Percentiles rank a stretch among this genome's conserved stretches.
phyloP scores from a whole-genome alignment of 2,113 vertebrate species.

The Forbesichthys papilliferus region DNA sequence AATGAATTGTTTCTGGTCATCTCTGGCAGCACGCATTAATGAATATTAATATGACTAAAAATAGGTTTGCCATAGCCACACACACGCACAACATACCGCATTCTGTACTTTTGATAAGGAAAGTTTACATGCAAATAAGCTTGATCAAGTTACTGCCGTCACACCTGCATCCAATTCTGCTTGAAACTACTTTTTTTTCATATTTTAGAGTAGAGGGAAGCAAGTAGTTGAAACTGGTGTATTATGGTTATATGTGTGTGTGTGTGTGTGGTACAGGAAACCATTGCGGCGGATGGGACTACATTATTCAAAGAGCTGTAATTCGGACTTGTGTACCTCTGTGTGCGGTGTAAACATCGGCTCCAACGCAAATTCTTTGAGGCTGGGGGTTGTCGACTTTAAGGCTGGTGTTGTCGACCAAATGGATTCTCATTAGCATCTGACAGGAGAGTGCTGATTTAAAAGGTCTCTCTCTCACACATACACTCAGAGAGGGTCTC shows the following conservation, averaged over 20 bases:
- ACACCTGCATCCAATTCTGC: constrained; percentile 35
- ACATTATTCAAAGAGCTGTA: constrained; percentile 71
- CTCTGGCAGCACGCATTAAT: constrained; percentile 69
- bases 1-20: constrained; percentile 67
- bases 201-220: background rate
- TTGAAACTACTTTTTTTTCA: too few species aligned
- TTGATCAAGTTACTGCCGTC: background rate
- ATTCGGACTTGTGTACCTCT: constrained; percentile 60
- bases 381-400: constrained; percentile 18
- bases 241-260: background rate
- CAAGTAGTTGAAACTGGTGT: background rate
- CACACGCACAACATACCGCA: background rate
- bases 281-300: constrained; percentile 54
- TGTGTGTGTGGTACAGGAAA: background rate
- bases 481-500: background rate
- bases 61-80: constrained; percentile 38
- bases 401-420: constrained; percentile 40
- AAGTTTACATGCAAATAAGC: background rate
- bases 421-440: constrained; percentile 61
- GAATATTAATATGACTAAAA: constrained; percentile 72
- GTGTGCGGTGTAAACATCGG: constrained; percentile 33
- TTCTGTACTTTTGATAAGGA: background rate
- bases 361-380: constrained; percentile 61
- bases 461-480: constrained; percentile 35
- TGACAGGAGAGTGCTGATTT: constrained; percentile 29